Evolutionary conservation across 64 coral and sea anemone species (phyloP), one percentile per base, ranked within the genome.

Genomic region (Porites australiensis): DNA sequence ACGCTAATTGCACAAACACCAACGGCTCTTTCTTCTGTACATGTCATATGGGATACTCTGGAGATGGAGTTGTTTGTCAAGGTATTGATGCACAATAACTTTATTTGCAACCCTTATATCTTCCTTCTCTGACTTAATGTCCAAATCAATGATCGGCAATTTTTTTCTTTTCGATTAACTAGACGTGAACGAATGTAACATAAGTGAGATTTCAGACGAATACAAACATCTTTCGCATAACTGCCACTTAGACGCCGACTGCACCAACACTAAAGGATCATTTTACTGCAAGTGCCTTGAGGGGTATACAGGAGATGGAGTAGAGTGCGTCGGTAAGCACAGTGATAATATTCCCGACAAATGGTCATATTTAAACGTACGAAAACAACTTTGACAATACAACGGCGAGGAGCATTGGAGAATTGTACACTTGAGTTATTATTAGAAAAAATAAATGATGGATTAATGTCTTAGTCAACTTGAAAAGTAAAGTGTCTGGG

Each of bases 1-100:
- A 96, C 18, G 95, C 95, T 16, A 95, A 95, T 27, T 95, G 94
- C 47, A 88, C 89, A 55, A 95, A 95, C 83, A 95, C 89, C 12
- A 83, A 92, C 13, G 94, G 94, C 2, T 92, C 94, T 10, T 95
- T 95, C 77, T 92, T 55, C 68, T 95, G 94, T 45, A 92, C 94
- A 11, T 95, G 94, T 75, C 89, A 95, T 89, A 76, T 27, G 54
- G 94, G 94, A 59, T 95, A 93, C 50, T 93, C 95, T 47, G 95
- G 95, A 71, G 79, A 96, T 86, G 95, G 95, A 55, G 95, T 96
- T 13, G 78, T 71, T 2, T 96, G 94, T 78, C 18, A 80, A 62
- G 94, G 94, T 95, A 89, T 13, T 85, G 44, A 65, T 62, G 11
- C 13, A 8, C 27, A 46, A 19, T 18, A 8, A 67, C 19, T 18